Evolutionary conservation across 2,113 vertebrate genomes (phyloP).

Genomic region (Pristiophorus japonicus): DNA sequence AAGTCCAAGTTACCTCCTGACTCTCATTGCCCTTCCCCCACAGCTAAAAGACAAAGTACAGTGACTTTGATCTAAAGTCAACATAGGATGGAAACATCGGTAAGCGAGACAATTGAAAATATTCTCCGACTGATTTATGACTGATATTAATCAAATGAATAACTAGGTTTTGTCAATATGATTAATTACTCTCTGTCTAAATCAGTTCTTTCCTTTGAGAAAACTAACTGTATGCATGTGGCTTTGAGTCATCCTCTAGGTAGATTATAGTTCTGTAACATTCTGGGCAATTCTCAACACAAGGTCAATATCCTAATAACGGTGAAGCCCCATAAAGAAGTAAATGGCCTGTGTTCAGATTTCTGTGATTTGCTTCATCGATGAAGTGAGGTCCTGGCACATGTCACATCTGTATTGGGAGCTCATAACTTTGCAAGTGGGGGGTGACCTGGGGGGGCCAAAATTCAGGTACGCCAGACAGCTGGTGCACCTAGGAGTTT

Average conservation of each 20-base stretch:
- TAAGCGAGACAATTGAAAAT: neutral
- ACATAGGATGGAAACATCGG: neutral
- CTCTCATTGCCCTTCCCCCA: neutral
- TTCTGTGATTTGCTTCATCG: neutral
- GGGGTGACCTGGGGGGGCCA: too few species aligned
- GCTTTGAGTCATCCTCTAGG: neutral
- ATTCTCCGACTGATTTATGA: neutral
- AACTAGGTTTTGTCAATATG: neutral
- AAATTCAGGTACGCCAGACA: too few species aligned
- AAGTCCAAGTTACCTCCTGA: neutral
- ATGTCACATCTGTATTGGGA: neutral
- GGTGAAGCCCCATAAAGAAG: neutral
- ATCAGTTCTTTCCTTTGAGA: neutral
- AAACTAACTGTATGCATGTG: neutral
- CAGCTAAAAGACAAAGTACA: neutral
- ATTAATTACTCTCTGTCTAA: neutral
- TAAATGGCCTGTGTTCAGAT: neutral
- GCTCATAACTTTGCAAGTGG: neutral
- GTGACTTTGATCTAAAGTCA: neutral
- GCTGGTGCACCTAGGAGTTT: too few species aligned
- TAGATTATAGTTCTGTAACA: neutral
- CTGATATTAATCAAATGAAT: neutral
- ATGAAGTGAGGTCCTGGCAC: neutral
- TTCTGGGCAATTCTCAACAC: neutral
- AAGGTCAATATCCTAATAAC: neutral